Evolutionary conservation across 1,140 invertebrate species (phyloP), one percentile per base, ranked within the genome.

Genomic region (Ooceraea biroi): DNA sequence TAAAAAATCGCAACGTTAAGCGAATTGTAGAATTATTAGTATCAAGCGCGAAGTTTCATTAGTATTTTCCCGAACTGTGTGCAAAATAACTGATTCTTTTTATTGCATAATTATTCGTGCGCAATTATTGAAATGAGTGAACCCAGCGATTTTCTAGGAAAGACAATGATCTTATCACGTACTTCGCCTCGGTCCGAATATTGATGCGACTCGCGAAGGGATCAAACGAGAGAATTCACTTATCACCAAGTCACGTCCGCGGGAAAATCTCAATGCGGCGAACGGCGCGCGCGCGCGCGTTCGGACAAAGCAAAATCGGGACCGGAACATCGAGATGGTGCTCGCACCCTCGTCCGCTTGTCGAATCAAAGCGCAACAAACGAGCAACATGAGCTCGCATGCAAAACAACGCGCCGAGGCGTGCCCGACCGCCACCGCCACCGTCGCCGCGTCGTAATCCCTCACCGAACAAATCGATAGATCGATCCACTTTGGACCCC

Each of bases 301-400:
- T 58, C n/a, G 65, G 76, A 80, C 76, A 80, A 78, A 71, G 76
- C 65, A 71, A 80, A 80, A 80, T 80, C 50, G 76, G 22, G 52
- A 27, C 2, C 50, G 65, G 36, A 36, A 19, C 50, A 57, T 52
- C 76, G 50, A 17, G 76, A 69, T 69, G 22, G 25, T 52, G 36
- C 60, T 3, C 44, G n/a, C 44, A 44, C 25, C 0, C 22, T 7
- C 7, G 63, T 63, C 63, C 50, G 76, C 76, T 80, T 80, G 76
- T 80, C 76, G 76, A 80, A 80, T 80, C 76, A 71, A 80, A 80
- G 76, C 76, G 76, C 76, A 71, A 80, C 76, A 80, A 80, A 80
- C 76, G 76, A 71, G 76, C 76, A 80, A 80, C 76, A 80, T 50
- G 65, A 80, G 76, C 76, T 80, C 36, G 76, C 76, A 80, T 80